These are phyloP conservation scores for Drosophila tani DNA, from an alignment of 1,140 invertebrate genomes.

Conservation along the genomic window DNA sequence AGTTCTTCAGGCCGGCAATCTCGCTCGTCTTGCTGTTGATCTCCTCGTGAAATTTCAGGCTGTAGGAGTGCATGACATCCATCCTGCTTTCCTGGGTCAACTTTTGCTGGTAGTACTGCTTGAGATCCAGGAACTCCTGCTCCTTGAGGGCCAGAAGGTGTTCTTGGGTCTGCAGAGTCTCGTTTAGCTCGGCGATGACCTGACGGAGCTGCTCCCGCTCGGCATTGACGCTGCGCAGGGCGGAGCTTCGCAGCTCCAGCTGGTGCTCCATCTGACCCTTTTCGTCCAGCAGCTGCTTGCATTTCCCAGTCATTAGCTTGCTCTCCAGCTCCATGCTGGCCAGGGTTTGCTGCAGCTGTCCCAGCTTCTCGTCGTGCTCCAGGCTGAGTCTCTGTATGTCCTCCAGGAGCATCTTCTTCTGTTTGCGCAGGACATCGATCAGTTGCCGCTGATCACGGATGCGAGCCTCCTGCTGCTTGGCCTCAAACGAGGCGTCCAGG, in stretches of 20 bases:
- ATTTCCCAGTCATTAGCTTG: conserved; percentile 71
- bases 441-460: conserved; percentile 68
- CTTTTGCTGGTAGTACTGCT: conserved; percentile 70
- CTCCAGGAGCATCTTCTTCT: conserved; percentile 67
- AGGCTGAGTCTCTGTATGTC: conserved; percentile 68
- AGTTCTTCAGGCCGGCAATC: conserved; percentile 63
- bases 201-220: conserved; percentile 68
- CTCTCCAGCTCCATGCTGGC: conserved; percentile 74
- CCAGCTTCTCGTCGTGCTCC: conserved; percentile 67
- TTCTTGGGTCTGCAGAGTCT: conserved; percentile 66
- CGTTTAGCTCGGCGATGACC: conserved; percentile 60
- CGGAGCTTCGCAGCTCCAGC: conserved; percentile 44
- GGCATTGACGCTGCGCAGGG: conserved; percentile 41
- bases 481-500: conserved; percentile 47
- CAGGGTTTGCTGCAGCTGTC: conserved; percentile 60
- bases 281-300: conserved; percentile 63
- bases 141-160: conserved; percentile 64
- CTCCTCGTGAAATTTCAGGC: conserved; percentile 66
- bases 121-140: conserved; percentile 67
- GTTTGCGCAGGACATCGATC: conserved; percentile 73
- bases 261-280: conserved; percentile 59
- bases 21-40: conserved; percentile 74
- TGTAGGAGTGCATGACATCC: conserved; percentile 70
- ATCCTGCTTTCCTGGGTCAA: conserved; percentile 58
- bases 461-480: conserved; percentile 65